Evolutionary conservation across 2,888 invertebrate species (phyloP).

Genomic region (Balanococcus diminutus): DNA sequence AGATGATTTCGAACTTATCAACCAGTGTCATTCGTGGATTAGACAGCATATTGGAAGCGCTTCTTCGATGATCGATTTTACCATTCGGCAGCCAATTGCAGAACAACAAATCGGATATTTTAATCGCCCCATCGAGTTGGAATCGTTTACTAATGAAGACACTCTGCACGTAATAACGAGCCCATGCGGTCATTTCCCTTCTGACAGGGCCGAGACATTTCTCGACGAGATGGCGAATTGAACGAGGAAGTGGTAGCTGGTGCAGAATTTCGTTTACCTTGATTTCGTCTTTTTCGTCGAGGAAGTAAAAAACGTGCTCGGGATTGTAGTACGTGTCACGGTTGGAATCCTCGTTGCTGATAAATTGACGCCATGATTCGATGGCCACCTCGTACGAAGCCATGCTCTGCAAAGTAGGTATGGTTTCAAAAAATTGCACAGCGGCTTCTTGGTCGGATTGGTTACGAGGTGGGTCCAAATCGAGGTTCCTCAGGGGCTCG

Average conservation of each 20-base stretch:
- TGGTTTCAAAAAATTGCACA: neutral
- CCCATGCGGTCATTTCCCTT: neutral
- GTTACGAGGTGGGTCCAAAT: neutral
- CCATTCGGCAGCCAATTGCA: neutral
- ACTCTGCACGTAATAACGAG: neutral
- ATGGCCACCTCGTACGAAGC: neutral
- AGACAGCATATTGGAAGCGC: neutral
- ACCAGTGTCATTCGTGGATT: neutral
- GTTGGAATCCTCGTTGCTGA: neutral
- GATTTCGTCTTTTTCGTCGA: neutral
- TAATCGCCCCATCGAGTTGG: neutral
- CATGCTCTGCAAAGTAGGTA: neutral
- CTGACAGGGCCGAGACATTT: neutral
- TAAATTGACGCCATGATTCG: neutral
- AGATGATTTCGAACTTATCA: neutral
- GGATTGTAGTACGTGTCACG: neutral
- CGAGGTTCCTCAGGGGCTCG: neutral
- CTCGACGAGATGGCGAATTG: neutral
- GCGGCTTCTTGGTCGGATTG: neutral
- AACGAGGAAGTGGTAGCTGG: neutral
- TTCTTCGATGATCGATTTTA: neutral
- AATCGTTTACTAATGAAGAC: neutral
- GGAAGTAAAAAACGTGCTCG: neutral
- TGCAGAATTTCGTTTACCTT: neutral
- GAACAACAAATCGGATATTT: neutral